Evolutionary conservation across 2,888 invertebrate species (phyloP), one percentile per base, ranked within the genome.

Genomic region (Xanthostigma xanthostigma): DNA sequence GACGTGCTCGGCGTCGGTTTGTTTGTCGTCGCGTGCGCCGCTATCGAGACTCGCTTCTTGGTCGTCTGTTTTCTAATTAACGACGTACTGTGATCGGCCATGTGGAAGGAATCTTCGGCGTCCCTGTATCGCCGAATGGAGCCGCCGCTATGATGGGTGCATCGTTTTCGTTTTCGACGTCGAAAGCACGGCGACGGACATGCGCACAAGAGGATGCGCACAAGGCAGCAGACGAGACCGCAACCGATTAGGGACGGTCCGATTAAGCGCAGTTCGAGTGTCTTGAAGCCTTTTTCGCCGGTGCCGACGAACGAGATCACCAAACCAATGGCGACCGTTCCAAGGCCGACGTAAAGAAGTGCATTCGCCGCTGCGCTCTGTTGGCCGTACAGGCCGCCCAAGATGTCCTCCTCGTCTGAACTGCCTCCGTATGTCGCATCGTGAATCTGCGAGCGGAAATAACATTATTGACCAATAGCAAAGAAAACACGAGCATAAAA

Each of bases 251-350:
- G 55, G 53, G 86, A 83, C 53, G 90, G 90, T 53, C 91, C 91
- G 67, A 90, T 87, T 61, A 90, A 75, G 59, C 88, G 79, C 58
- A 91, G 72, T 64, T 88, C 89, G 54, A 85, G 79, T 55, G 90
- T 89, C 69, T 81, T 87, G 78, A 84, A 89, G 69, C 81, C 76
- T 70, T 89, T 88, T 71, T 90, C 90, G 61, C 90, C 90, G 55
- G 89, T 87, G 58, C 89, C 90, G 55, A 90, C 89, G 71, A 90
- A 89, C 64, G 87, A 86, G 59, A 90, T 86, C 59, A 90, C 84
- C 60, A 88, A 78, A 49, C 90, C 91, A 57, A 90, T 73, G 27
- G 89, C 85, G 52, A 88, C 80, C 27, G 82, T 84, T 56, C 83
- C 86, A 56, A 91, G 76, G 48, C 90, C 90, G 45, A 89, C 85